A percentile compares a stretch with the other conserved stretches of the same genome.
phyloP scores from a whole-genome alignment of 1,140 invertebrate species.

The Drosophila ananassae region DNA sequence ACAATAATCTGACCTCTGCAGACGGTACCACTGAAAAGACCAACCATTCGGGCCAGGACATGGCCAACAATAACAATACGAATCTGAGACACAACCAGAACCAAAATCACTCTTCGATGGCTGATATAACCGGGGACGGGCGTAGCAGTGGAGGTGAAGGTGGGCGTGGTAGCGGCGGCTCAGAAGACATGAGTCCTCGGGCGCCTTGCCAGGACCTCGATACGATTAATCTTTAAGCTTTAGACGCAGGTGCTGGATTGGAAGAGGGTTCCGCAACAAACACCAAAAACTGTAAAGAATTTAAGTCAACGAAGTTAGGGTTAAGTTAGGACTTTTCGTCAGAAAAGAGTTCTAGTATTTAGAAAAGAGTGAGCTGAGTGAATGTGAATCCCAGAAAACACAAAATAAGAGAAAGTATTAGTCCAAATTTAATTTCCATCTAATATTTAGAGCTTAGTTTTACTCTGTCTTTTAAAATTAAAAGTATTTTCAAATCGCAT shows the following conservation, averaged over 20 bases:
- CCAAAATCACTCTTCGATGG: conserved; percentile 75
- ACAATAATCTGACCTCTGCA: conserved; percentile 49
- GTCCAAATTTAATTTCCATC: not conserved
- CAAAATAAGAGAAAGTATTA: conserved; percentile 26
- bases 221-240: conserved; percentile 86
- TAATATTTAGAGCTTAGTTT: not conserved
- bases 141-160: conserved; percentile 25
- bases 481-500: not conserved
- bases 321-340: conserved; percentile 15
- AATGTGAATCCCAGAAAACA: conserved; percentile 10
- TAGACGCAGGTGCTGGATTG: conserved; percentile 10
- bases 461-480: not conserved
- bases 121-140: conserved; percentile 59
- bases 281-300: conserved; percentile 61
- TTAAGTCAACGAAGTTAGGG: conserved; percentile 22
- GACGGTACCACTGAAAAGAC: conserved; percentile 30
- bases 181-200: conserved; percentile 79
- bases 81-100: conserved; percentile 65
- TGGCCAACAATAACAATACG: conserved; percentile 65
- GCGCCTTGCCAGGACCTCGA: conserved; percentile 87
- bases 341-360: not conserved
- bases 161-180: conserved; percentile 42
- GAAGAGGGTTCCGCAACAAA: conserved; percentile 33
- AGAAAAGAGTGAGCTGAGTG: not conserved
- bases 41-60: conserved; percentile 84